These are phyloP conservation scores for Agrenia bidenticulata DNA, from an alignment of 2,888 invertebrate genomes.

Conservation along the genomic window DNA sequence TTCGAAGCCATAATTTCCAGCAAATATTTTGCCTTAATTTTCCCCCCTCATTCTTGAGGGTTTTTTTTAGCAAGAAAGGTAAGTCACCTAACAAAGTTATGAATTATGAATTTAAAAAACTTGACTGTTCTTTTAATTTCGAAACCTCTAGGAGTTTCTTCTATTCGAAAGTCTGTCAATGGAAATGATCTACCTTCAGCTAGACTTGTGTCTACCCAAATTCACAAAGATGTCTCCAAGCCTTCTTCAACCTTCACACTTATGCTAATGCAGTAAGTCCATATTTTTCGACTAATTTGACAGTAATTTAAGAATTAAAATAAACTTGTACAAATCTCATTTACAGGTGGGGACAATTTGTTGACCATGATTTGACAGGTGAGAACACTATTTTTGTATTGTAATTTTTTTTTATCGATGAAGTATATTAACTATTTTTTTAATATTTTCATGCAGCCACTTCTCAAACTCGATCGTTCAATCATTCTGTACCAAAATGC, in stretches of 20 bases:
- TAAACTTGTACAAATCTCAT: neutral
- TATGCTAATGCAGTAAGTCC: constrained; percentile 73
- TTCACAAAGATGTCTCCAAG: constrained; percentile 50
- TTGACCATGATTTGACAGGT: constrained; percentile 81
- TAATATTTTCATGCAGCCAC: neutral
- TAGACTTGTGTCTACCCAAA: constrained; percentile 45
- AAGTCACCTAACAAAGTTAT: neutral
- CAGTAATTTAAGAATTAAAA: constrained; percentile 4
- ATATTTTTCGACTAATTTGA: neutral
- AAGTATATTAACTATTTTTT: neutral
- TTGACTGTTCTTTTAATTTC: neutral
- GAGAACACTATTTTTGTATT: constrained; percentile 13
- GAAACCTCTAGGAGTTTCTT: constrained; percentile 42
- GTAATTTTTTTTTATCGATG: neutral
- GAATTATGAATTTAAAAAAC: neutral
- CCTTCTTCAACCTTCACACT: constrained; percentile 67
- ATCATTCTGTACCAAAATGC: constrained; percentile 50
- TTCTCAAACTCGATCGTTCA: constrained; percentile 37
- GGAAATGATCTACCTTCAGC: constrained; percentile 51
- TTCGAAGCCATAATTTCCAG: too few relatives aligned
- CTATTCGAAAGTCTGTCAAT: constrained; percentile 45
- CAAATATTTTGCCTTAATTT: too few relatives aligned
- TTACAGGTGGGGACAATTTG: constrained; percentile 72
- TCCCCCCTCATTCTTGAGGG: neutral
- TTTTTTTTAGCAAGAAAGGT: neutral